A percentile compares a stretch with the other conserved stretches of the same genome.
Evolutionary conservation across 1,140 invertebrate species (phyloP).

Genomic region (Ostrea edulis): DNA sequence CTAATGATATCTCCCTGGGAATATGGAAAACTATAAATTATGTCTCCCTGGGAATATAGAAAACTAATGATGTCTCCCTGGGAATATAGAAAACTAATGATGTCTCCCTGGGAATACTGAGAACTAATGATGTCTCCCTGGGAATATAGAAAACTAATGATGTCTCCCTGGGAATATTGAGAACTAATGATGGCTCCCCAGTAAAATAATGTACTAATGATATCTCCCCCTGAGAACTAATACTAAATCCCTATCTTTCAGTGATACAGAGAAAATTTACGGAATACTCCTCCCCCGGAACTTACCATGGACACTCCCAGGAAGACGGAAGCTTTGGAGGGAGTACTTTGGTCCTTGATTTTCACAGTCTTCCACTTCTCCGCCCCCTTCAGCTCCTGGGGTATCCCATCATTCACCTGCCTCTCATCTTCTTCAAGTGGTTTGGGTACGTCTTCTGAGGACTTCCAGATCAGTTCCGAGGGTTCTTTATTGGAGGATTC

Average conservation of each 20-base stretch:
- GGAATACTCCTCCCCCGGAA: background rate
- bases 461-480: background rate
- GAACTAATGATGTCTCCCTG: no score
- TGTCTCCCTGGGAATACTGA: no score
- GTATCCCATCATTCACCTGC: constrained; percentile 29
- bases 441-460: no score
- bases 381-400: constrained; percentile 45
- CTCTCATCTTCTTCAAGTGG: background rate
- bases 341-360: constrained; percentile 50
- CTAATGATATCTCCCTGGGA: no score
- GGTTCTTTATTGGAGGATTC: background rate
- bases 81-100: no score
- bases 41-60: no score
- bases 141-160: no score
- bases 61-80: no score
- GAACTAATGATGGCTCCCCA: background rate
- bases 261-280: background rate
- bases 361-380: constrained; percentile 57
- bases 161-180: no score
- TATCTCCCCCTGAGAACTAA: background rate
- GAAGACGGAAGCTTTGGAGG: constrained; percentile 58
- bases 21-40: no score
- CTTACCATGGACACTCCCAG: constrained; percentile 6
- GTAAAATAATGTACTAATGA: background rate
- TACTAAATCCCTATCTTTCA: background rate